Conservation (phyloP, 2,888 invertebrate genomes). For the Stictocephala bisonia region DNA sequence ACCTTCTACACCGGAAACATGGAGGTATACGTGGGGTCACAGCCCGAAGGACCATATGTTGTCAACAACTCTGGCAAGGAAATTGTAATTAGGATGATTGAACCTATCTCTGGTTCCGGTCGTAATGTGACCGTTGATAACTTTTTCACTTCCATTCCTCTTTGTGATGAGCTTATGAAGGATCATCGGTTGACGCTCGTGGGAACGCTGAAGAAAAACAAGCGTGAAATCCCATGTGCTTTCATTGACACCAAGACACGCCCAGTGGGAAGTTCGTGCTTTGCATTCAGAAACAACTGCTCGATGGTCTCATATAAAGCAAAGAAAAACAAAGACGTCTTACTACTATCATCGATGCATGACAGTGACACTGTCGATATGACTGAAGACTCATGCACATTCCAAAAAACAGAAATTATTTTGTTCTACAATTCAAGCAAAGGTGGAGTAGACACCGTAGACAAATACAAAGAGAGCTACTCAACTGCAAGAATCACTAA, state of each 20-base stretch:
- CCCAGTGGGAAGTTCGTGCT: constrained; percentile 15
- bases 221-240: background rate
- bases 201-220: constrained; percentile 17
- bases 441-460: constrained; percentile 26
- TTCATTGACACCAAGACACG: constrained; percentile 7
- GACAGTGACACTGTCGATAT: constrained; percentile 4
- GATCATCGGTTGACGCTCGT: too few relatives aligned
- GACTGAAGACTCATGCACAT: background rate
- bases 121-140: too few relatives aligned
- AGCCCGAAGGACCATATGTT: constrained; percentile 16
- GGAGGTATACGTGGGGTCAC: too few relatives aligned
- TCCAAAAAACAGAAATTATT: constrained; percentile 12
- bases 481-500: constrained; percentile 30
- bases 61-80: constrained; percentile 5
- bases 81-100: constrained; percentile 10
- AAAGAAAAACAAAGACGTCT: constrained; percentile 16
- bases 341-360: constrained; percentile 15
- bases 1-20: constrained; percentile 4
- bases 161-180: constrained; percentile 30
- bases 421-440: constrained; percentile 31
- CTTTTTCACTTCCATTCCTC: background rate
- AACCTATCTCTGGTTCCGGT: constrained; percentile 15
- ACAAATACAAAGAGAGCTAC: constrained; percentile 15
- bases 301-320: constrained; percentile 2
- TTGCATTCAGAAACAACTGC: constrained; percentile 9